Base-by-base conservation (phyloP, 2,888 invertebrate genomes). In the Parnassius orleans region DNA sequence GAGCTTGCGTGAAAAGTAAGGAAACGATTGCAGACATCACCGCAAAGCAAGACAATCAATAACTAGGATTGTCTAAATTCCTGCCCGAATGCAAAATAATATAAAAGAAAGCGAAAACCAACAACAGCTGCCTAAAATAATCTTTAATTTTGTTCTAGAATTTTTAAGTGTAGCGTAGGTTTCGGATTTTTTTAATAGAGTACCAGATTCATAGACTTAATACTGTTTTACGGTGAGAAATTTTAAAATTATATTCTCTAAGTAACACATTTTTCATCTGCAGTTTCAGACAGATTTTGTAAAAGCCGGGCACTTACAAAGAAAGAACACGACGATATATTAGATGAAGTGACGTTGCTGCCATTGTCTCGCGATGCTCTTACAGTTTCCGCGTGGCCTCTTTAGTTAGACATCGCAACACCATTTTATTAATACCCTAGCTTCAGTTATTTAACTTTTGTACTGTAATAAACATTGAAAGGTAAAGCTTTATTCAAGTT, bases 311-410 rank as follows among this genome's bases (percentile, higher is more conserved):
- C 55, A 50, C 43, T 54, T 50, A 19, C 10, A 43, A 55, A 43
- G 19, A 52, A 61, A 61, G 41, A 56, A 47, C 56, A 52, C 43
- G 44, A 41, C 55, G 52, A 61, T 61, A 61, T 61, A 61, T 61
- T 61, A 61, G 56, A 57, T 46, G 47, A 57, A 57, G 53, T 57
- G 61, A 61, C 48, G 53, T n/a, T 14, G 24, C 47, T 0, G 15
- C 56, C 14, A 53, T 57, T 61, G 57, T 61, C 57, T 41, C 19
- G 9, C 41, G 42, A 19, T 48, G 47, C 57, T 61, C 57, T 61
- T 57, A 48, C 56, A 61, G 53, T 53, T 61, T 61, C 61, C 61
- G 53, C 10, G 10, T 61, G 61, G 57, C 61, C 61, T 57, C 57
- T 56, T 60, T 60, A 53, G 53, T 57, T 61, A 56, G 52, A 61